Evolutionary conservation across 1,140 invertebrate species (phyloP).

Genomic region (Macrocentrus cingulum): DNA sequence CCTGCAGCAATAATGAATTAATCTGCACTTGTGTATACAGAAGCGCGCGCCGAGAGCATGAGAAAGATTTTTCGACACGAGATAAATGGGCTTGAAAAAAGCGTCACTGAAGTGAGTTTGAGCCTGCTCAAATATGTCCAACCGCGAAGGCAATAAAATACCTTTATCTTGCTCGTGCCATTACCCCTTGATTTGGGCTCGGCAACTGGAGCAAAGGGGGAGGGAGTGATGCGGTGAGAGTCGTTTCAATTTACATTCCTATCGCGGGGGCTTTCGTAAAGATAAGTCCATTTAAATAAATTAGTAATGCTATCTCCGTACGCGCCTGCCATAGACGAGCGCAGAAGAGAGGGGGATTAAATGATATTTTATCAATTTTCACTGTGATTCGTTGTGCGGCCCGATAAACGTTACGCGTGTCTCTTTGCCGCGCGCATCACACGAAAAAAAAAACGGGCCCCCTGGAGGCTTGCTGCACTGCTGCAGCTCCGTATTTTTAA

Average conservation of each 20-base stretch:
- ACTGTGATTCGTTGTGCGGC: constrained; percentile 50
- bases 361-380: constrained; percentile 61
- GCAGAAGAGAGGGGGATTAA: constrained; percentile 46
- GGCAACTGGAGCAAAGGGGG: background rate
- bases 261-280: constrained; percentile 54
- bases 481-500: too few relatives aligned
- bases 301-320: constrained; percentile 58
- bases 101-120: constrained; percentile 24
- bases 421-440: background rate
- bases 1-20: too few relatives aligned
- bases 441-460: constrained; percentile 1
- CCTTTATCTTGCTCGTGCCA: constrained; percentile 58
- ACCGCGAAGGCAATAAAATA: constrained; percentile 57
- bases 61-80: too few relatives aligned
- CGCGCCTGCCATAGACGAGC: constrained; percentile 26
- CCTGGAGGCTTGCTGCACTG: too few relatives aligned
- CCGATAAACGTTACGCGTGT: constrained; percentile 18
- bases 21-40: too few relatives aligned
- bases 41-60: too few relatives aligned
- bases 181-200: constrained; percentile 54
- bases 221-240: constrained; percentile 29
- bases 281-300: constrained; percentile 62
- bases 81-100: constrained; percentile 18
- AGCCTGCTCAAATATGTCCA: constrained; percentile 57
- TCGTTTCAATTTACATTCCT: constrained; percentile 58